Base-by-base conservation (phyloP, 2,797 vertebrate species). In the Emydoidea blandingii region DNA sequence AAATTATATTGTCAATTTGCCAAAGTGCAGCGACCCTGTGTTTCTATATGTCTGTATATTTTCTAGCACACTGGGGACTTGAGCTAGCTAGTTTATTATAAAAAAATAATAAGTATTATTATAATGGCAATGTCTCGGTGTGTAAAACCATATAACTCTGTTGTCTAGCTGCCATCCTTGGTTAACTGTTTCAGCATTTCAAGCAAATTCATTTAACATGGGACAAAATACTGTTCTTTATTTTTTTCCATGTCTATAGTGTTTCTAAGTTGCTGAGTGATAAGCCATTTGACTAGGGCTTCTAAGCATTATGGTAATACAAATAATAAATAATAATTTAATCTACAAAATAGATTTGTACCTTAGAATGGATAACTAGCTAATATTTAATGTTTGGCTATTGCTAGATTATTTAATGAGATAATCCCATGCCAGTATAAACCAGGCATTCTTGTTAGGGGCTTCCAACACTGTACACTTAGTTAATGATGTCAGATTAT, bases 1-100 rank as follows among this genome's bases (percentile, higher is more conserved):
- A 72, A 23, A 37, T 34, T 79, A 85, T 37, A 18, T 31, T 11
- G 2, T 54, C 25, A 31, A 81, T 9, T 34, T n/a, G 83, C 0
- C 29, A 25, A 41, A 3, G 12, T 54, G 53, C 5, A n/a, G 1
- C 6, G 25, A 41, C 34, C 15, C 12, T 90, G 18, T 81, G 27
- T 86, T 92, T 90, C 87, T 3, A 0, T 84, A 10, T 3, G 6
- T 25, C 88, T 3, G 8, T 53, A 5, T 3, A 29, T 0, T 85
- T 81, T 92, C 21, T 21, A 15, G 79, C 79, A 23, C 50, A 7
- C 14, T 3, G 0, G 34, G 37, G 21, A 27, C 37, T 31, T 80
- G 31, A 31, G 9, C 34, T 94, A n/a, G 1, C 3, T 74, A 19
- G 19, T 49, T 80, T 25, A 27, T 0, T 68, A 50, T 19, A 59